Base-by-base conservation (phyloP, 1,140 invertebrate genomes). In the Drosophila arawakana region DNA sequence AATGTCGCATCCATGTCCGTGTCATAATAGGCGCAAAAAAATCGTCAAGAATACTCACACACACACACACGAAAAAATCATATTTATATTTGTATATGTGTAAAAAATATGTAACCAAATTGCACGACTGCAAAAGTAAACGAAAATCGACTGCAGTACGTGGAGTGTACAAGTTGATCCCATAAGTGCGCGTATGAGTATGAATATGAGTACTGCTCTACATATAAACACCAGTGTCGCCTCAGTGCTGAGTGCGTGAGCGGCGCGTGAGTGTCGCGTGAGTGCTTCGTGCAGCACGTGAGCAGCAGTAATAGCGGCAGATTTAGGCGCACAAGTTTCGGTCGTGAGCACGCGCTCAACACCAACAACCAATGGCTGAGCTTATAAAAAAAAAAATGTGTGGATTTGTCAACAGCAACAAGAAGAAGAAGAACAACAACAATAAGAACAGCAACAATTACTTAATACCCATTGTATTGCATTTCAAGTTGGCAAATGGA, bases 381-480 rank as follows among this genome's bases (percentile, higher is more conserved):
- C 71, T 76, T 86, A 86, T 86, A 62, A 84, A 79, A 30, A 30
- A 30, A 30, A 30, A 86, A 70, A 81, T 85, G 81, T 85, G 81
- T 77, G 78, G 81, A 84, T 84, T 84, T 85, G 81, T 84, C 81
- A 85, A 78, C 82, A 69, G 47, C 67, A 73, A 60, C 67, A 80
- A 11, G 63, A 15, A 41, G 44, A 15, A 11, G 7, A 9, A 8
- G 8, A 73, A 25, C 37, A 78, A 21, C 39, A 78, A 44, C 62
- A 66, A 71, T 66, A 73, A 46, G 67, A 60, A 47, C 80, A 73
- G 67, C 73, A 80, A 84, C 81, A 85, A 85, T 85, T 85, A 88
- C 82, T 88, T 85, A 85, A 85, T 85, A 80, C 76, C 82, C 82
- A 85, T 85, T 85, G 82, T 85, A 88, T 82, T 86, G 79, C 82